Conservation (phyloP, 2,113 vertebrate genomes). For the Alligator sinensis region DNA sequence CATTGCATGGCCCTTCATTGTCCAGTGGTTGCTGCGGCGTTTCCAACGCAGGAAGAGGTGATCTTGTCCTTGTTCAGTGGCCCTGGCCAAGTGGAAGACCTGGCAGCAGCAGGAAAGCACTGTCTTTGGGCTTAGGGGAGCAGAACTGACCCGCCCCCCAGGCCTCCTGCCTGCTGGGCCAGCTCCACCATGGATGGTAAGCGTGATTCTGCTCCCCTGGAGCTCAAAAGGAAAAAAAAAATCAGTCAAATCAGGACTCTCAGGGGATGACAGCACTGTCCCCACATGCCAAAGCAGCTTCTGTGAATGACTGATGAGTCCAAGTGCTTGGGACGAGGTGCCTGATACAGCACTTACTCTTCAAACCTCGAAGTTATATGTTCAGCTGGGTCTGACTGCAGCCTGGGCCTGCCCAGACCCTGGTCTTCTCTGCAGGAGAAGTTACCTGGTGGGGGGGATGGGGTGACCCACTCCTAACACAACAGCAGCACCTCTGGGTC, state of each 20-base stretch:
- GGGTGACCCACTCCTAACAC: not conserved
- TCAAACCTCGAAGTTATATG: not conserved
- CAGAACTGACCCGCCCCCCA: not conserved
- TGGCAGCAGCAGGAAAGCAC: not conserved
- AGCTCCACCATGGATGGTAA: not conserved
- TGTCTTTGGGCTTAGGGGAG: accelerated
- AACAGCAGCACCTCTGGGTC: not conserved
- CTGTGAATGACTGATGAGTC: not conserved
- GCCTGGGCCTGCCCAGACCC: not conserved
- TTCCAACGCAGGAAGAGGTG: constrained; percentile 83
- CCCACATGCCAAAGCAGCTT: not conserved
- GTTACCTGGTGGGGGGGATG: not conserved
- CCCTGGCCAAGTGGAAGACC: accelerated
- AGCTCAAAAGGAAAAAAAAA: not conserved
- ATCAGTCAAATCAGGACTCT: not conserved
- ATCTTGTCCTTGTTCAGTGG: not conserved
- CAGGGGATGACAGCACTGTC: not conserved
- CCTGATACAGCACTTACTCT: not conserved
- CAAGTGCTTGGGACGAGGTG: not conserved
- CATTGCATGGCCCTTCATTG: constrained; percentile 92
- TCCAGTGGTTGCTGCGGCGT: constrained; percentile 86
- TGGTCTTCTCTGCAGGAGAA: not conserved
- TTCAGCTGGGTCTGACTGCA: not conserved
- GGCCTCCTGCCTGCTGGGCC: not conserved
- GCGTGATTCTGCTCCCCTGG: not conserved